A percentile compares a stretch with the other conserved stretches of the same genome.
Evolutionary conservation across 2,113 vertebrate genomes (phyloP).

Genomic region (Stomatorhinus ivindoensis): DNA sequence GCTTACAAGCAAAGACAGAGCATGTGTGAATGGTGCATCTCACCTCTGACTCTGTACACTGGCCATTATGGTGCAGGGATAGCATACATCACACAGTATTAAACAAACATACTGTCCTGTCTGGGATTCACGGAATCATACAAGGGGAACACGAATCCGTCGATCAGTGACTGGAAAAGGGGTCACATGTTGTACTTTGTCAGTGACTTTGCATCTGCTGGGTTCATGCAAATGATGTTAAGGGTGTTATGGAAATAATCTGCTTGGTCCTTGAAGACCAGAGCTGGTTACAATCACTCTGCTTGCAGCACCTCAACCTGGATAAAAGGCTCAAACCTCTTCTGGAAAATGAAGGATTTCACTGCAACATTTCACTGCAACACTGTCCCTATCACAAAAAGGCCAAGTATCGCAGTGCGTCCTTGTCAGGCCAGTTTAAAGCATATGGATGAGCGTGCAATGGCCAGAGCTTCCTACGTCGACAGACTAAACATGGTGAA

Average conservation of each 20-base stretch:
- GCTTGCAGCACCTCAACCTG: background rate
- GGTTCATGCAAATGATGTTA: background rate
- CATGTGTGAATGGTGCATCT: background rate
- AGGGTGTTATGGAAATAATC: background rate
- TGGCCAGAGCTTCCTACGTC: background rate
- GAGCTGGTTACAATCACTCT: background rate
- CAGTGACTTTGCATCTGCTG: background rate
- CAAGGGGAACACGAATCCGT: background rate
- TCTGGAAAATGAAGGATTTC: background rate
- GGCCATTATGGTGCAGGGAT: background rate
- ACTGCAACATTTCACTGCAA: background rate
- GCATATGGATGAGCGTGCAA: background rate
- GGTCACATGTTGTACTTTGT: background rate
- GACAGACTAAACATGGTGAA: background rate
- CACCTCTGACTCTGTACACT: background rate
- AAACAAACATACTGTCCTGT: background rate
- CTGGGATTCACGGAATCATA: background rate
- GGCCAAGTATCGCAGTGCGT: background rate
- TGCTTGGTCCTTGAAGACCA: background rate
- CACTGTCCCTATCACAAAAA: background rate
- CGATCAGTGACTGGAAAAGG: background rate
- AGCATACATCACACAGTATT: background rate
- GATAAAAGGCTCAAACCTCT: background rate
- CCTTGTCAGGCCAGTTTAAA: background rate
- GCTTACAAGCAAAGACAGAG: background rate